Base-by-base conservation (phyloP, 1,140 invertebrate species). In the Neodiprion lecontei region DNA sequence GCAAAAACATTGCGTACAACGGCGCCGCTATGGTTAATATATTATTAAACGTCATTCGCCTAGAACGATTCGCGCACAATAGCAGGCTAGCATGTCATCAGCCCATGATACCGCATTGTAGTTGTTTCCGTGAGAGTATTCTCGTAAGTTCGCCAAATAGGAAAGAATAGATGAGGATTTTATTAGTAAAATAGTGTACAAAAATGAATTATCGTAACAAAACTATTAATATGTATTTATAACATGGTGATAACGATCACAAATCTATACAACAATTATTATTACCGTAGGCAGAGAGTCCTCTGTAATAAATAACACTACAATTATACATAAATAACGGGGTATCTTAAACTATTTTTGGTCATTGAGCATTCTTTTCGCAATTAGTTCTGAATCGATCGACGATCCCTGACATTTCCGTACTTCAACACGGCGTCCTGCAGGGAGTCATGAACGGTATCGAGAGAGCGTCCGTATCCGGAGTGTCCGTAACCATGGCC, bases 381-480 rank as follows among this genome's bases (percentile, higher is more conserved):
- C n/a, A 14, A 12, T 61, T 61, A 61, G 12, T 48, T 40, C 70
- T 48, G 75, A 67, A 83, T 68, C 48, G 85, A 82, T 76, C 83
- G 79, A 72, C 87, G 87, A 69, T 87, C 84, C 8, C 85, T 78
- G 17, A 85, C 84, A 76, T 88, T 89, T 48, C 87, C 86, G 74
- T 88, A 88, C 71, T 86, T 87, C 28, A 81, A 79, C 47, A 87
- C 80, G 48, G 85, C 85, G 74, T 88, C 82, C 28, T 87, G 82
- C 5, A 89, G 76, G 0, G 80, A 79, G 9, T 86, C 81, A 10
- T 88, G 80, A 0, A 82, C 75, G 1, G 79, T 49, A 66, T 77
- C 91, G 79, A 89, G 75, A 0, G 92, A 93, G 83, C 91, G 90
- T 0, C 91, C 90, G 73, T 91, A 92, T 28, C 86, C 89, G 28